Base-by-base conservation (phyloP, 1,140 invertebrate species). In the Cyphomyrmex costatus region DNA sequence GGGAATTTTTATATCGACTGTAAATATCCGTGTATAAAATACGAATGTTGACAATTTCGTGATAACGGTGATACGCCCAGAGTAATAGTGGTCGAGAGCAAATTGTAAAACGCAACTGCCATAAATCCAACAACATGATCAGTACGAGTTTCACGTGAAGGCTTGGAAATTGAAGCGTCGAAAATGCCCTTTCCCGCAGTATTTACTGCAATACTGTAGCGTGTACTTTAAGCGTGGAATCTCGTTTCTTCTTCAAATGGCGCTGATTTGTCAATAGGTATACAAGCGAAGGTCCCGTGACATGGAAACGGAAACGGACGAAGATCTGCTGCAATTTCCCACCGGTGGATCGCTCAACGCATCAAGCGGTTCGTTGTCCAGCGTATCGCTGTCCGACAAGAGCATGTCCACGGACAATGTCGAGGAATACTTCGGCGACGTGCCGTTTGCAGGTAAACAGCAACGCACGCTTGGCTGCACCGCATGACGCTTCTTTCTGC, bases 351-450 rank as follows among this genome's bases (percentile, higher is more conserved):
- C 96, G 83, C 86, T 96, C 91, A 95, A 96, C 90, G 96, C 95
- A 61, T 96, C 96, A 53, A 96, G 95, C 90, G 96, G 96, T 73
- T 96, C 95, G 88, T 94, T 97, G 79, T 97, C 96, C 63, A 97
- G 96, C 93, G 96, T 97, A 74, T 97, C 97, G 3, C 95, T 97
- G 24, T 97, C 97, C 14, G 97, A 97, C 93, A 97, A 97, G 93
- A 98, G 97, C 93, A 96, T 97, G 68, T 97, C 97, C 87, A 97
- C 97, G 16, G 97, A 97, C 92, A 97, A 98, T 92, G 97, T 98
- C 65, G 98, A 98, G 95, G 98, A 98, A 95, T 98, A 97, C 93
- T 96, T 98, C 77, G 97, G 97, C 78, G 98, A 98, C 93, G 96
- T 97, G 77, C 98, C 98, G 76, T 98, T 98, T 95, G 98, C 98